phyloP scores from a whole-genome alignment of 2,888 invertebrate species.

The Lordiphosa fenestrarum region DNA sequence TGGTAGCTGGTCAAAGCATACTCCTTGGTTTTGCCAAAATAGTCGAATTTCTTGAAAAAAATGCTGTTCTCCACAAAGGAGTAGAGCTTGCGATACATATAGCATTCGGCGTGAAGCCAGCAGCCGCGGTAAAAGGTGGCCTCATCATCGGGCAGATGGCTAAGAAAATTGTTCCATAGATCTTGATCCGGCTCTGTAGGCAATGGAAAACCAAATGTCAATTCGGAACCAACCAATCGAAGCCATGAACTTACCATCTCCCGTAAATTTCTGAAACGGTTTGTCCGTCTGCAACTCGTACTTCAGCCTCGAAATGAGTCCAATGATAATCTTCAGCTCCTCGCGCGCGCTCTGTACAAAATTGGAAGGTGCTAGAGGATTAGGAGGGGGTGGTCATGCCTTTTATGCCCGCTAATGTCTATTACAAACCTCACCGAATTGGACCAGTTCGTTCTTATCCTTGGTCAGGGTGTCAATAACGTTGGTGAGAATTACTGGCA shows the following conservation, averaged over 20 bases:
- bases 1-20: slow-evolving; percentile 81
- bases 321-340: slow-evolving; percentile 87
- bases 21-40: slow-evolving; percentile 88
- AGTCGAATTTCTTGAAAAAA: slow-evolving; percentile 85
- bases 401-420: slow-evolving; percentile 1
- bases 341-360: slow-evolving; percentile 83
- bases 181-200: slow-evolving; percentile 67
- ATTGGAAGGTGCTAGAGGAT: slow-evolving; percentile 22
- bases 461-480: slow-evolving; percentile 89
- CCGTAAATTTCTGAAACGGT: slow-evolving; percentile 82
- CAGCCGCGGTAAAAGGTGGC: slow-evolving; percentile 86
- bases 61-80: slow-evolving; percentile 85
- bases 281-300: slow-evolving; percentile 96
- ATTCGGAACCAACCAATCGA: too few species aligned
- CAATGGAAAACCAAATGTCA: neutral
- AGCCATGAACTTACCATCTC: slow-evolving; percentile 45
- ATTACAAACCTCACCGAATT: slow-evolving; percentile 84
- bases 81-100: slow-evolving; percentile 88
- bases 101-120: slow-evolving; percentile 96
- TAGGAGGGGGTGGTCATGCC: slow-evolving; percentile 1
- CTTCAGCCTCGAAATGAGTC: slow-evolving; percentile 89
- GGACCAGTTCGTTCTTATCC: slow-evolving; percentile 84
- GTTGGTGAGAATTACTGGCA: slow-evolving; percentile 94
- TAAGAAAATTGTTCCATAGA: slow-evolving; percentile 81
- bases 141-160: slow-evolving; percentile 77